These are phyloP conservation scores for Euclidia mi DNA, from an alignment of 2,888 invertebrate genomes.

Conservation along the genomic window DNA sequence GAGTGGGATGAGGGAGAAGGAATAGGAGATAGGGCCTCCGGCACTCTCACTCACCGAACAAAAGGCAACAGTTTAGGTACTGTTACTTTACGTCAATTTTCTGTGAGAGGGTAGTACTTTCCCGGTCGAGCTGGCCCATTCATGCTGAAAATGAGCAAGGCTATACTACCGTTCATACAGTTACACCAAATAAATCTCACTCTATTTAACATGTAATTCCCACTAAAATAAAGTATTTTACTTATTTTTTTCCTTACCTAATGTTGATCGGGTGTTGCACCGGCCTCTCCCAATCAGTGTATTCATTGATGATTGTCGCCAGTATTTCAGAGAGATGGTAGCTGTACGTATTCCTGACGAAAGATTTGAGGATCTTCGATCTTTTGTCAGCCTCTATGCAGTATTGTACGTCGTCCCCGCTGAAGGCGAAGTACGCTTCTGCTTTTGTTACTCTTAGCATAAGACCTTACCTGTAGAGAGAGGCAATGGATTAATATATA, in stretches of 20 bases:
- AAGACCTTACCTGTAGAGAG: slow-evolving; percentile 93
- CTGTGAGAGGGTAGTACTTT: no score
- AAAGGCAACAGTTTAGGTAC: no score
- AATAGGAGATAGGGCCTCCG: no score
- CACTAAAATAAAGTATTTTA: no score
- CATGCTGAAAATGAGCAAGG: no score
- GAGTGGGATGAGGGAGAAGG: no score
- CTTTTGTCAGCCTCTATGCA: slow-evolving; percentile 98
- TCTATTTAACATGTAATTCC: no score
- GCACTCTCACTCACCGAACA: no score
- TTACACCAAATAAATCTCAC: no score
- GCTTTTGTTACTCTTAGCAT: slow-evolving; percentile 97
- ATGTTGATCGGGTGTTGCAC: slow-evolving; percentile 97
- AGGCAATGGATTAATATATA: background rate
- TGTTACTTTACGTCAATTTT: no score
- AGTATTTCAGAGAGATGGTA: slow-evolving; percentile 98
- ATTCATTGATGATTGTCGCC: slow-evolving; percentile 98
- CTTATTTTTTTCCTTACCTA: slow-evolving; percentile 88
- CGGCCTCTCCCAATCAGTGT: slow-evolving; percentile 98
- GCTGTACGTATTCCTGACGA: slow-evolving; percentile 96
- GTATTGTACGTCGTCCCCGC: slow-evolving; percentile 97
- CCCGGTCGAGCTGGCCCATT: no score
- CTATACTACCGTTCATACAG: no score
- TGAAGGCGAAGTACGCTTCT: slow-evolving; percentile 97
- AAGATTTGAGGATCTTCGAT: slow-evolving; percentile 96